Base-by-base conservation (phyloP, 2,113 vertebrate species). In the Alectura lathami region DNA sequence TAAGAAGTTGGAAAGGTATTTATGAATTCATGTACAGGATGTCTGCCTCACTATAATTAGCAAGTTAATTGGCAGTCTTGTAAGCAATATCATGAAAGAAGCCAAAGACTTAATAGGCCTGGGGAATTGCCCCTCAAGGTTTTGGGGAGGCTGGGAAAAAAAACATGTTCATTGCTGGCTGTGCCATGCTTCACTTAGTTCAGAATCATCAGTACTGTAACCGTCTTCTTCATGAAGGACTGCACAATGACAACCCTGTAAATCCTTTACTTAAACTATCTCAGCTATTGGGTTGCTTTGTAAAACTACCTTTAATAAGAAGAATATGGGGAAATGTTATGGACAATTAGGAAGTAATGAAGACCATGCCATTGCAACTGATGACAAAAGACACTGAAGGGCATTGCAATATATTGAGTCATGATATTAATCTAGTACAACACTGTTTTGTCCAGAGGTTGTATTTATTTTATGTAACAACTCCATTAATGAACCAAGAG, bases 261-360 rank as follows among this genome's bases (percentile, higher is more conserved):
- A 21, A 17, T n/a, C 59, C 32, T 36, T 43, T 70, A 36, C 70
- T 78, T 68, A 30, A 40, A 48, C 43, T 48, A 69, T 70, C 47
- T 88, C 63, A 76, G 72, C 8, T 54, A 75, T 23, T 15, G 13
- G 47, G 51, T 38, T 86, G 48, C 22, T 91, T 96, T 96, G 66
- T 43, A 89, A 88, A 93, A 51, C 24, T 54, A 63, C 32, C 45
- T 91, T 83, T 95, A 94, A 92, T 87, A 85, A 88, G 86, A 73
- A 89, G 93, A 94, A 91, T 72, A 88, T 1, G 2, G 45, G n/a
- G 48, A 83, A 91, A 88, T 76, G 38, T 81, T 93, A 94, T 38
- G 48, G 64, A 93, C 68, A 92, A 92, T 95, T 95, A 94, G 27
- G 42, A 94, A 88, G 32, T 82, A 96, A 95, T 94, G 86, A 93